A percentile compares a stretch with the other conserved stretches of the same genome.
phyloP scores from a whole-genome alignment of 2,888 invertebrate species.

The Xestia sexstrigata region DNA sequence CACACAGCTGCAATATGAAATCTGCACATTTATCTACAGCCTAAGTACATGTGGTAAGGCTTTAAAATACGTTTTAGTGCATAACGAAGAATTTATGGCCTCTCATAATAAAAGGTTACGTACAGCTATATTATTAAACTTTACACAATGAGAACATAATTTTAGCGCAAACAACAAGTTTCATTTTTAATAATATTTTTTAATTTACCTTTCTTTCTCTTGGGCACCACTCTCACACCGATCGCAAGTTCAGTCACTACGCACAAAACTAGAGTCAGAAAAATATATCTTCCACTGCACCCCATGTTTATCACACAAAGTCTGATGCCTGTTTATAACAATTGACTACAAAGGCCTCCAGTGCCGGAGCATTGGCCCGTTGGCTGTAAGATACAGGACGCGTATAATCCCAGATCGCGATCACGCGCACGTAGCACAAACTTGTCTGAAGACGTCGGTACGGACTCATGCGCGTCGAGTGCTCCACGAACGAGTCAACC shows the following conservation, averaged over 20 bases:
- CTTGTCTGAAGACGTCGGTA: slow-evolving; percentile 53
- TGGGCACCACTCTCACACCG: slow-evolving; percentile 90
- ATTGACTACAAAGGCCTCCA: slow-evolving; percentile 79
- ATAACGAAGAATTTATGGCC: slow-evolving; percentile 55
- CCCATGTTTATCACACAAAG: slow-evolving; percentile 85
- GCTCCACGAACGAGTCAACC: slow-evolving; percentile 85
- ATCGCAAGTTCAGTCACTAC: slow-evolving; percentile 88
- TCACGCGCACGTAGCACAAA: slow-evolving; percentile 72
- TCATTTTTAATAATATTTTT: slow-evolving; percentile 47
- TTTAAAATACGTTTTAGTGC: slow-evolving; percentile 61
- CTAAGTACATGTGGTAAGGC: slow-evolving; percentile 45
- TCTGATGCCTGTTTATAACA: slow-evolving; percentile 72
- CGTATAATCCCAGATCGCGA: slow-evolving; percentile 75
- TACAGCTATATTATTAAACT: slow-evolving; percentile 37
- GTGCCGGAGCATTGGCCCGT: slow-evolving; percentile 81
- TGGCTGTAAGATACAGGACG: slow-evolving; percentile 67
- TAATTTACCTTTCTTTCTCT: slow-evolving; percentile 90
- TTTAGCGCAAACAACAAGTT: slow-evolving; percentile 18
- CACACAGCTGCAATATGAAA: slow-evolving; percentile 48
- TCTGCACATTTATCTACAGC: slow-evolving; percentile 56
- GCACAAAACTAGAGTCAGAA: slow-evolving; percentile 88
- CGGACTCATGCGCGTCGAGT: slow-evolving; percentile 74
- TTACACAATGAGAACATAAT: slow-evolving; percentile 32
- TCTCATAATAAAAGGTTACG: slow-evolving; percentile 40
- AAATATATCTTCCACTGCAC: slow-evolving; percentile 89